Evolutionary conservation across 2,888 invertebrate genomes (phyloP).

Genomic region (Rhimphoctona megacephalus): DNA sequence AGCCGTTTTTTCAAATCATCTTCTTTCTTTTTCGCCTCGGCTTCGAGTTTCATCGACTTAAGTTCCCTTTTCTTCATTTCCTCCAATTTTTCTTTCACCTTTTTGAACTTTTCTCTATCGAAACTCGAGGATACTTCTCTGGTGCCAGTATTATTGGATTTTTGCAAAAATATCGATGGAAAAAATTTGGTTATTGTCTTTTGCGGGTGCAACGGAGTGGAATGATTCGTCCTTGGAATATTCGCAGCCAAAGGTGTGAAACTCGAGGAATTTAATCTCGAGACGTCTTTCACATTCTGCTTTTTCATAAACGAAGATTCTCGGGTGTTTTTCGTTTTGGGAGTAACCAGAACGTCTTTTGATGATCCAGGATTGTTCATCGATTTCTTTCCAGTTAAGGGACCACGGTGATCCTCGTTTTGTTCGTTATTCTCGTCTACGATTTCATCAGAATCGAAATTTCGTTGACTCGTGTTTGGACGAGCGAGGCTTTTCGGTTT

Average conservation of each 20-base stretch:
- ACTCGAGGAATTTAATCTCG: not conserved
- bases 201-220: slow-evolving; percentile 24
- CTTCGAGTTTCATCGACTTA: slow-evolving; percentile 9
- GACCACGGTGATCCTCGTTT: not conserved
- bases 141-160: slow-evolving; percentile 4
- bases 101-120: slow-evolving; percentile 30
- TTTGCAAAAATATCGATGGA: slow-evolving; percentile 47
- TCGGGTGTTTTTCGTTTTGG: not conserved
- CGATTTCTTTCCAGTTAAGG: not conserved
- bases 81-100: slow-evolving; percentile 25
- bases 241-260: not conserved
- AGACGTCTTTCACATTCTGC: not conserved
- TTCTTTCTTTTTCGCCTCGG: slow-evolving; percentile 13
- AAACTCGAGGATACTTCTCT: not conserved
- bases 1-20: not conserved
- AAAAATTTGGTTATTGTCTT: slow-evolving; percentile 56
- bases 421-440: not conserved
- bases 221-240: not conserved
- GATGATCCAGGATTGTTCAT: not conserved
- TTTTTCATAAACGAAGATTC: not conserved
- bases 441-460: not conserved
- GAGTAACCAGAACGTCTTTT: not conserved
- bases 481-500: not conserved
- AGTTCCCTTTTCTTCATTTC: slow-evolving; percentile 47
- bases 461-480: not conserved